These are phyloP conservation scores for Argyresthia goedartella DNA, from an alignment of 2,888 invertebrate genomes.

Conservation along the genomic window DNA sequence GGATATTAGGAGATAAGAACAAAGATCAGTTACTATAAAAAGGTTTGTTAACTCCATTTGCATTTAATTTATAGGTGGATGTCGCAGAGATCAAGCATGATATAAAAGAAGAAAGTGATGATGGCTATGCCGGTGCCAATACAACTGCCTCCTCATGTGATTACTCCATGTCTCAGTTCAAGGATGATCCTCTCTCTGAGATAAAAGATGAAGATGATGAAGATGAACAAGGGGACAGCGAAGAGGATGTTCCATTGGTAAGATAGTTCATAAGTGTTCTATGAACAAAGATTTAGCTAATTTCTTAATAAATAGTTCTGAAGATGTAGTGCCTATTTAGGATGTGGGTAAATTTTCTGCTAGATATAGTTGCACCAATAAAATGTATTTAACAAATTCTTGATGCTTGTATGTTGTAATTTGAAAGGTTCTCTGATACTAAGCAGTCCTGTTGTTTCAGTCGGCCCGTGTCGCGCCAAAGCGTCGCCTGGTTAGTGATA, in stretches of 20 bases:
- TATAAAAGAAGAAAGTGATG: slow-evolving; percentile 50
- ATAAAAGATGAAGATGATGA: slow-evolving; percentile 57
- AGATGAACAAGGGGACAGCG: slow-evolving; percentile 51
- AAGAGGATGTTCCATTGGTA: slow-evolving; percentile 82
- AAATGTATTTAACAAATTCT: too few species aligned
- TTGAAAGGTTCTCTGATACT: too few species aligned
- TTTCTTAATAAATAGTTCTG: neutral
- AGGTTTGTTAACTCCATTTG: too few species aligned
- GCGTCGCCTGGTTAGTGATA: slow-evolving; percentile 59
- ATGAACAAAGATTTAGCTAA: too few species aligned
- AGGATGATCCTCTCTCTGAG: slow-evolving; percentile 67
- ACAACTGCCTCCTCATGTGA: slow-evolving; percentile 78
- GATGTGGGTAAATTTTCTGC: neutral
- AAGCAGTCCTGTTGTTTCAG: slow-evolving; percentile 16
- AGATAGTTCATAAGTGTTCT: slow-evolving; percentile 19
- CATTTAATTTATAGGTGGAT: slow-evolving; percentile 29
- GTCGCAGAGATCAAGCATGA: slow-evolving; percentile 52
- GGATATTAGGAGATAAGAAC: too few species aligned
- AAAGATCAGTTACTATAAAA: too few species aligned
- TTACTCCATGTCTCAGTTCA: slow-evolving; percentile 78
- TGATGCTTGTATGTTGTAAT: too few species aligned
- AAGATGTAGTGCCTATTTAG: too few species aligned
- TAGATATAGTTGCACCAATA: too few species aligned
- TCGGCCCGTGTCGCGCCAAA: slow-evolving; percentile 35
- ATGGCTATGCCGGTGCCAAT: slow-evolving; percentile 49